Evolutionary conservation across 1,140 invertebrate genomes (phyloP).

Genomic region (Zaprionus lachaisei): DNA sequence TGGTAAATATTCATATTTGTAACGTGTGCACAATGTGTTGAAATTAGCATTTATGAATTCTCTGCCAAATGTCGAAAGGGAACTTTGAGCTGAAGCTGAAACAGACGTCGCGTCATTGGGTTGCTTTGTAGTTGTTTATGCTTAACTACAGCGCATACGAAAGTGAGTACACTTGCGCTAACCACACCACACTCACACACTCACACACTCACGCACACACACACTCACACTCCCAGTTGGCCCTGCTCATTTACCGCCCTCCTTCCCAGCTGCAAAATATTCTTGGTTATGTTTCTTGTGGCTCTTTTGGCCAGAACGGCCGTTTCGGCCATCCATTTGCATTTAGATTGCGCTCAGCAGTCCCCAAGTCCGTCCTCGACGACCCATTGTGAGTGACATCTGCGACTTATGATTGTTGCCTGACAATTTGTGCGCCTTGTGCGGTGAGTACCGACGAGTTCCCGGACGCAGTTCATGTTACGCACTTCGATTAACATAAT

Average conservation of each 20-base stretch:
- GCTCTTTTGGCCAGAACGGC: conserved; percentile 66
- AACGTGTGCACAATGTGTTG: conserved; percentile 82
- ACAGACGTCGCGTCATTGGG: conserved; percentile 19
- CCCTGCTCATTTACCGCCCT: conserved; percentile 51
- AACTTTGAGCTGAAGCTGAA: conserved; percentile 29
- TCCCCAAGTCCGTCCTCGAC: conserved; percentile 18
- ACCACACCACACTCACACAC: conserved; percentile 16
- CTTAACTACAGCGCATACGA: conserved; percentile 1
- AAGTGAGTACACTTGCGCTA: conserved; percentile 13
- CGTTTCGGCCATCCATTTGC: conserved; percentile 73
- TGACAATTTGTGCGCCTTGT: conserved; percentile 68
- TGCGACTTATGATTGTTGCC: conserved; percentile 62
- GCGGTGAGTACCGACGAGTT: conserved; percentile 31
- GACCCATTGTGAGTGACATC: conserved; percentile 61
- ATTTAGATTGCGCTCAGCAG: conserved; percentile 68
- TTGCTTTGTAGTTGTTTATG: conserved; percentile 46
- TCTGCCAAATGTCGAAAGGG: conserved; percentile 72
- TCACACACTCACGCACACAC: background rate
- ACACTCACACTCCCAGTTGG: conserved; percentile 28
- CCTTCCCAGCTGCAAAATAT: conserved; percentile 61
- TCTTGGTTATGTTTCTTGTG: conserved; percentile 75
- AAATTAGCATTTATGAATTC: conserved; percentile 84
- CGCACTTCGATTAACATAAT: conserved; percentile 71
- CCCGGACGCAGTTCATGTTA: conserved; percentile 54
- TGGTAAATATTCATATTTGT: conserved; percentile 83